Conservation (phyloP, 2,113 vertebrate species). For the Motacilla alba region DNA sequence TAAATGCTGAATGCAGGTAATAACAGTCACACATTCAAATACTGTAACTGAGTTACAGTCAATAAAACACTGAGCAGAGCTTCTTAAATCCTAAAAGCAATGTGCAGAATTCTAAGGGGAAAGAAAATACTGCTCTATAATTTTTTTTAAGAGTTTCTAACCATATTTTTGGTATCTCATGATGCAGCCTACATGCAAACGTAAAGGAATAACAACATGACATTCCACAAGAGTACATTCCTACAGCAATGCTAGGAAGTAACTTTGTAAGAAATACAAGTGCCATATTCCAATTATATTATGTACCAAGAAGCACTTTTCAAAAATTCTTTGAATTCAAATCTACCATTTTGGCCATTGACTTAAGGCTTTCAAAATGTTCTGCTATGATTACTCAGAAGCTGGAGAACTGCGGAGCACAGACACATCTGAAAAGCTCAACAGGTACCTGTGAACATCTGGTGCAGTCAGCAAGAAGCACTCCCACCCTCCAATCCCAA, state of each 20-base stretch:
- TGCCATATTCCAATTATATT: not conserved
- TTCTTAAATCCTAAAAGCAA: not conserved
- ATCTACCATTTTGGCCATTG: not conserved
- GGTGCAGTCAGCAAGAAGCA: not conserved
- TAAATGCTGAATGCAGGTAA: not conserved
- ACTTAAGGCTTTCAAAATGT: not conserved
- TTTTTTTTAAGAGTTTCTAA: not conserved
- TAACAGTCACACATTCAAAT: not conserved
- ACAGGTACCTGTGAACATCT: not conserved
- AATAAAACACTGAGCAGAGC: not conserved
- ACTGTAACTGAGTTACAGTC: not conserved
- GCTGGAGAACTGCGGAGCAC: not conserved
- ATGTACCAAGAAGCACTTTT: not conserved
- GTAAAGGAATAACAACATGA: not conserved
- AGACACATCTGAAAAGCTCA: not conserved
- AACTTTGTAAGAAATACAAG: not conserved
- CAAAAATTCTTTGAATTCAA: not conserved
- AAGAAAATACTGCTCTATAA: not conserved
- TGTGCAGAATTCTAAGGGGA: not conserved
- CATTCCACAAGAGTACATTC: not conserved
- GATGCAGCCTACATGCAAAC: not conserved
- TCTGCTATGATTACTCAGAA: not conserved
- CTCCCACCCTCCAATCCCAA: not conserved
- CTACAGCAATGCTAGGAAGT: not conserved
- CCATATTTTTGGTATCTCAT: not conserved